Evolutionary conservation across 1,140 invertebrate genomes (phyloP).

Genomic region (Ips nitidus): DNA sequence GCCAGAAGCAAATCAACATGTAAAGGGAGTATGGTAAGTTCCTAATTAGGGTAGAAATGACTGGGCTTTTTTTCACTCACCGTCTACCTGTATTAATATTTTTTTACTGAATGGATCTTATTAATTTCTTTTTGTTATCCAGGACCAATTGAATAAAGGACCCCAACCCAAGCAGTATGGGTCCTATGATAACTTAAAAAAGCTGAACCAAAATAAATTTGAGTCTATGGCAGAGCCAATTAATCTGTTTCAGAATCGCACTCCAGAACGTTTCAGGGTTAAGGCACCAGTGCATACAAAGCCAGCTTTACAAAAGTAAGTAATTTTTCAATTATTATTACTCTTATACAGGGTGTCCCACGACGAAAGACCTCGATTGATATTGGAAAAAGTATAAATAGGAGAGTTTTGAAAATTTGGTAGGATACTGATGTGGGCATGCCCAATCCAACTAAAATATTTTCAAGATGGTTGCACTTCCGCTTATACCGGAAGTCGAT

Average conservation of each 20-base stretch:
- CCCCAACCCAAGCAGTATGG: constrained; percentile 38
- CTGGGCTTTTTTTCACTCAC: background rate
- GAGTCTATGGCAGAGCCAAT: constrained; percentile 53
- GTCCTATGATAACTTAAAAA: constrained; percentile 32
- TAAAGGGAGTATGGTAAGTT: background rate
- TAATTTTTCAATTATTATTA: constrained; percentile 24
- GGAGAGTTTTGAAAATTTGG: no score
- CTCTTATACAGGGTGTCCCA: no score
- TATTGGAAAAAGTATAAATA: no score
- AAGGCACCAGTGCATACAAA: constrained; percentile 36
- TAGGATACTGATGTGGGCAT: no score
- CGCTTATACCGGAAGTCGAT: no score
- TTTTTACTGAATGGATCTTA: background rate
- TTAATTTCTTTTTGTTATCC: background rate
- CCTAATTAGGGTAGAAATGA: background rate
- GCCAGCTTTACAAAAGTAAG: constrained; percentile 25
- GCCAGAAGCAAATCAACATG: no score
- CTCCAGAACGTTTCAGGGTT: constrained; percentile 53
- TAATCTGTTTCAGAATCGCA: constrained; percentile 53
- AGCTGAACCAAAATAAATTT: constrained; percentile 45
- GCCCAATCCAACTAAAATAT: no score
- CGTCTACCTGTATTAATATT: background rate
- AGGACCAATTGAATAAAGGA: constrained; percentile 26
- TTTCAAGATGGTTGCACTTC: no score
- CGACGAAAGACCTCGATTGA: no score